Evolutionary conservation across 2,797 vertebrate genomes (phyloP).

Genomic region (Peromyscus eremicus): DNA sequence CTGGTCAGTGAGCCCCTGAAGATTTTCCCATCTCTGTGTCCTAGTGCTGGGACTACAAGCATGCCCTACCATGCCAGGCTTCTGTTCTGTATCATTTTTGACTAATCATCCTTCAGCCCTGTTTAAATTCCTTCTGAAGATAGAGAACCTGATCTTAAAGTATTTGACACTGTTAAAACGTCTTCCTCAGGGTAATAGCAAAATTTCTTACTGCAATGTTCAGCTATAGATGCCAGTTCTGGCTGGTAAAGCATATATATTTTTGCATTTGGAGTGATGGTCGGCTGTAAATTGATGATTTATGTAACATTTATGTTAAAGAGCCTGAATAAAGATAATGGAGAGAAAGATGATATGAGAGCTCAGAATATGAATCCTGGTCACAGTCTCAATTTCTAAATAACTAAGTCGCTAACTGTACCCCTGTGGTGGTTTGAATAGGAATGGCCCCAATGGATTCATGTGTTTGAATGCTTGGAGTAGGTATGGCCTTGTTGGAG

Average conservation of each 20-base stretch:
- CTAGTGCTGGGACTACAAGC: neutral
- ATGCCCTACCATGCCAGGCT: neutral
- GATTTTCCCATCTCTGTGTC: neutral
- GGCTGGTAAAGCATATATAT: neutral
- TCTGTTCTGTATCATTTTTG: neutral
- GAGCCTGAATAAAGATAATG: neutral
- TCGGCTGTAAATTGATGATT: neutral
- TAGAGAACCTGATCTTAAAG: neutral
- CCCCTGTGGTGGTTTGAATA: neutral
- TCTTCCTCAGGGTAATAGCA: constrained; percentile 18
- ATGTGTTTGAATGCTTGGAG: neutral
- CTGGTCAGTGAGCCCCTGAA: neutral
- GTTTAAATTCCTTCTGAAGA: neutral
- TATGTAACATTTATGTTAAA: neutral
- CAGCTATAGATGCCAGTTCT: neutral
- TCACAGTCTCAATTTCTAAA: neutral
- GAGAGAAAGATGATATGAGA: neutral
- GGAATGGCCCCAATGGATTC: neutral
- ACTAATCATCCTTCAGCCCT: neutral
- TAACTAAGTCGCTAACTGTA: neutral
- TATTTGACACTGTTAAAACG: neutral
- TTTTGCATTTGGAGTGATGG: neutral
- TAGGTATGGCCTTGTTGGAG: neutral
- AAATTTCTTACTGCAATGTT: constrained; percentile 6
- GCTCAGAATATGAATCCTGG: neutral